These are phyloP conservation scores for Herpetotheres cachinnans DNA, from an alignment of 2,113 vertebrate genomes.

Conservation along the genomic window DNA sequence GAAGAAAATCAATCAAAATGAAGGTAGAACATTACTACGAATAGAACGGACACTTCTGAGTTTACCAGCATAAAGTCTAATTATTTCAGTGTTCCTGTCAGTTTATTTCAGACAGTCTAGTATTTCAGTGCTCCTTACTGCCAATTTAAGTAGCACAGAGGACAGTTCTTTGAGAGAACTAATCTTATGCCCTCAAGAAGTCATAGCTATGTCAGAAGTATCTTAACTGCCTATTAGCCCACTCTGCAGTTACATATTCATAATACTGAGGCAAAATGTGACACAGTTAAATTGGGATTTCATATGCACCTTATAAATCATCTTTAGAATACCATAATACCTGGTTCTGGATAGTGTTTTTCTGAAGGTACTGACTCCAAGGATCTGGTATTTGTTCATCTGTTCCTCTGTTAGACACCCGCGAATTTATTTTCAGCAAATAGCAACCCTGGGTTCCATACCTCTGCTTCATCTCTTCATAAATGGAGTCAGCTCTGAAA, in stretches of 20 bases:
- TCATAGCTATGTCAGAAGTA: neutral
- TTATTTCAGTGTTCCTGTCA: neutral
- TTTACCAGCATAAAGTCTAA: neutral
- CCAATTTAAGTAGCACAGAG: neutral
- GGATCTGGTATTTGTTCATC: conserved; percentile 98
- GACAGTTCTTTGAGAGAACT: neutral
- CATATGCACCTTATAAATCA: neutral
- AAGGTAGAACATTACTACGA: neutral
- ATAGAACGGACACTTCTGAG: neutral
- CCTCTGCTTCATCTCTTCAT: conserved; percentile 97
- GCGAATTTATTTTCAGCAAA: conserved; percentile 95
- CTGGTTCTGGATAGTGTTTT: conserved; percentile 84
- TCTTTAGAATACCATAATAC: conserved; percentile 59
- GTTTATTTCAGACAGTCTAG: neutral
- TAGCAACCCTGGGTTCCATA: conserved; percentile 96
- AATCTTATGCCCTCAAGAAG: neutral
- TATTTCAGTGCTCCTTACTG: neutral
- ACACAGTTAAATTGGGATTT: neutral
- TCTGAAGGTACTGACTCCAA: conserved; percentile 97
- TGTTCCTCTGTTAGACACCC: conserved; percentile 76
- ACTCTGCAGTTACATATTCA: neutral
- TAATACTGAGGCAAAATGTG: neutral
- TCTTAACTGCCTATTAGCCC: neutral
- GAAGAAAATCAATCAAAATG: neutral
- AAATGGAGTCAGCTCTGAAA: conserved; percentile 88